phyloP scores from a whole-genome alignment of 2,797 vertebrate species.

The Syncerus caffer region DNA sequence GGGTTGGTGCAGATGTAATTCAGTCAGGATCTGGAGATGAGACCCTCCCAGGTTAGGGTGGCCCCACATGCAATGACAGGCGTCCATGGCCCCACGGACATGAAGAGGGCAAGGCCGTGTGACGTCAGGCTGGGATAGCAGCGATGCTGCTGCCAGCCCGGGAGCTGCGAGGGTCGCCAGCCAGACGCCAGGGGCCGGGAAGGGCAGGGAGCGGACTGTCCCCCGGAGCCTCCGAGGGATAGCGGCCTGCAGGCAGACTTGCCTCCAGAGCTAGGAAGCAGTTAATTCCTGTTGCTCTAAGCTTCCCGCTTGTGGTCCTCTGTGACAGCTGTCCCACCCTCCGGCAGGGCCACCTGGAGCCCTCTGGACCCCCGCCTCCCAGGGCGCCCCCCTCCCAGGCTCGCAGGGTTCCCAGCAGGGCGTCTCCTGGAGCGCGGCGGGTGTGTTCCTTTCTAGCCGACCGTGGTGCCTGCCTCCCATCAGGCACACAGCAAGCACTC shows the following conservation, averaged over 20 bases:
- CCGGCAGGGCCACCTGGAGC: neutral
- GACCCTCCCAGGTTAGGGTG: no score
- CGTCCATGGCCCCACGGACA: neutral
- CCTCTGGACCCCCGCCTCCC: fast-evolving
- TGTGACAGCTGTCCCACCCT: fast-evolving
- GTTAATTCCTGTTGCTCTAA: fast-evolving
- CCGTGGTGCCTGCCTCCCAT: fast-evolving
- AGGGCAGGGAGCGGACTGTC: neutral
- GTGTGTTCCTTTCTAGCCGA: fast-evolving
- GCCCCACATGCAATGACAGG: neutral
- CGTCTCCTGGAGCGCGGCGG: fast-evolving
- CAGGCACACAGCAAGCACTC: fast-evolving
- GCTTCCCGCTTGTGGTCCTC: neutral
- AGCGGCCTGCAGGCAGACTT: neutral
- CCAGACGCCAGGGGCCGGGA: fast-evolving
- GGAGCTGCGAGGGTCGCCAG: fast-evolving
- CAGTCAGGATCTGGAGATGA: neutral
- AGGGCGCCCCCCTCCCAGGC: fast-evolving
- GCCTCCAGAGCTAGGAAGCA: neutral
- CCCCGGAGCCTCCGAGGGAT: neutral
- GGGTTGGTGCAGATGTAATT: neutral
- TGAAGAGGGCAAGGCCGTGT: fast-evolving
- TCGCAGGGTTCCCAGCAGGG: neutral
- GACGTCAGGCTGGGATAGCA: fast-evolving
- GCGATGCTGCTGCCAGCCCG: fast-evolving